These are phyloP conservation scores for Siniperca knerii DNA, from an alignment of 2,113 vertebrate species.

Conservation along the genomic window DNA sequence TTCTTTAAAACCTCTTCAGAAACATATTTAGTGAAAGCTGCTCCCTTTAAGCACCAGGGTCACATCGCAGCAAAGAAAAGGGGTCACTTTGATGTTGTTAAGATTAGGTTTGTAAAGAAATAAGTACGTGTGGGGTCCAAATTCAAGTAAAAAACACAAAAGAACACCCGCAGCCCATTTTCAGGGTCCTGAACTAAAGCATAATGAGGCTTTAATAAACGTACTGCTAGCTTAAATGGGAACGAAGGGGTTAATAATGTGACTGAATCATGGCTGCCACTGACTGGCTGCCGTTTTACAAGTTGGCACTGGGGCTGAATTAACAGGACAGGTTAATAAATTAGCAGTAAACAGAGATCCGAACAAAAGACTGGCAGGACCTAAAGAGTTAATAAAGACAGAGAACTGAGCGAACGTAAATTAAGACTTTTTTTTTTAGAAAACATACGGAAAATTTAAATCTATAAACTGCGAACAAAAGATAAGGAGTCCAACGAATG, in stretches of 20 bases:
- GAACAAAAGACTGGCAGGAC: background rate
- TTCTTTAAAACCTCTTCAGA: slow-evolving; percentile 13
- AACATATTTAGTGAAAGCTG: background rate
- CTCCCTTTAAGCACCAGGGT: background rate
- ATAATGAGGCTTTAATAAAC: slow-evolving; percentile 24
- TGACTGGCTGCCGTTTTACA: slow-evolving; percentile 38
- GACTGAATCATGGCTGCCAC: slow-evolving; percentile 31
- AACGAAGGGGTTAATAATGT: slow-evolving; percentile 45
- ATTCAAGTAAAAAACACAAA: background rate
- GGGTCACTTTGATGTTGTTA: background rate
- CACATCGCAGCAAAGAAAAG: background rate
- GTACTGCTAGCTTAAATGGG: background rate
- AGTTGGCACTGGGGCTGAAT: slow-evolving; percentile 42
- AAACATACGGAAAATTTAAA: background rate
- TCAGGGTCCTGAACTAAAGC: background rate
- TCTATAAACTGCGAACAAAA: background rate
- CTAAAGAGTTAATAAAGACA: background rate
- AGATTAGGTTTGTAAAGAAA: background rate
- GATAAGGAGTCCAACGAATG: background rate
- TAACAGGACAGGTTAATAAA: slow-evolving; percentile 47
- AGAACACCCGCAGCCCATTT: background rate
- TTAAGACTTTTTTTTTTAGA: background rate
- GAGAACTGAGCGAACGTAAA: background rate
- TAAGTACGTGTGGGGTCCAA: too few species aligned
- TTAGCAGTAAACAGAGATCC: background rate